A percentile compares a stretch with the other conserved stretches of the same genome.
phyloP scores from a whole-genome alignment of 2,113 vertebrate genomes.

The Anguilla japonica region DNA sequence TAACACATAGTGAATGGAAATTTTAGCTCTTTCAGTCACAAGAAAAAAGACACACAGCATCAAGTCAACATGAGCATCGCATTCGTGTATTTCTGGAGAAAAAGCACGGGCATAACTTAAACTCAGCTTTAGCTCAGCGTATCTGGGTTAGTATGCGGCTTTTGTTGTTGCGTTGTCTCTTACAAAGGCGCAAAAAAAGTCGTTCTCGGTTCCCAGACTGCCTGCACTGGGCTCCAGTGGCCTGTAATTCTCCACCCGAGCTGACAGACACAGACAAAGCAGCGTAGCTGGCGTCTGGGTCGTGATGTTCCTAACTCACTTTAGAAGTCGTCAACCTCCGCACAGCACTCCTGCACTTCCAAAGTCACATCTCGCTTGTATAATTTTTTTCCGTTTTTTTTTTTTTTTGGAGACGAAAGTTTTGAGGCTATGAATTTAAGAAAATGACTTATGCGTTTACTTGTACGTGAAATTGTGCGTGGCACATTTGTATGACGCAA shows the following conservation, averaged over 20 bases:
- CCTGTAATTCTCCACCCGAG: slow-evolving; percentile 28
- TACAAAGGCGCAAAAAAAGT: no score
- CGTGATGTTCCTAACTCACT: background rate
- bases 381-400: no score
- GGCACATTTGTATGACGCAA: no score
- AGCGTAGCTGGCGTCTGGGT: slow-evolving; percentile 8
- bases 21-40: no score
- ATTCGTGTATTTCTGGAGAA: background rate
- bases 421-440: no score
- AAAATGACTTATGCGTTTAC: no score
- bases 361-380: no score
- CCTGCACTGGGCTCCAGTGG: slow-evolving; percentile 12
- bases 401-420: no score
- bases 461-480: no score
- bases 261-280: slow-evolving; percentile 38
- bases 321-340: background rate
- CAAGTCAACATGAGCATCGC: background rate
- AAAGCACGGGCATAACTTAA: no score
- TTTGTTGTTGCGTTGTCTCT: background rate
- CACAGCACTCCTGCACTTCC: background rate
- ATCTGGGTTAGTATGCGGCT: background rate
- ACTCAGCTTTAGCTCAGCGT: background rate
- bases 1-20: no score
- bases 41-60: background rate
- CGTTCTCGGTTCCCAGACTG: background rate